Base-by-base conservation (phyloP, 1,140 invertebrate genomes). In the Drosophila bocqueti region DNA sequence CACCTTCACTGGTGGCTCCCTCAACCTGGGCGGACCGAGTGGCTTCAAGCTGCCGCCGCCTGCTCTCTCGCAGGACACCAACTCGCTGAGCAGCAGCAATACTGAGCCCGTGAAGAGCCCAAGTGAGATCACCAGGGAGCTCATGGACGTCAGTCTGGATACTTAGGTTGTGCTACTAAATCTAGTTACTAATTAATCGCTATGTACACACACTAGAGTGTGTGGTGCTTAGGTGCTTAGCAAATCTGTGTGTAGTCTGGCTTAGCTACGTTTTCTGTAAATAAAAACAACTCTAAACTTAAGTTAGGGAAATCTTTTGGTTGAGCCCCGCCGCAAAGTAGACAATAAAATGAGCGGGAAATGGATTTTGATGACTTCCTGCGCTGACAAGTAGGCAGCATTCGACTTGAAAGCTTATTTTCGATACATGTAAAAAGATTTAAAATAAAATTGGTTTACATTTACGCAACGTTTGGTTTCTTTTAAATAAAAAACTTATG, bases 111-210 rank as follows among this genome's bases (percentile, higher is more conserved):
- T 36, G 26, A 59, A 87, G 71, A 84, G 60, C 79, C 50, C 64
- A 46, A 59, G 72, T 64, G 83, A 92, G 60, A 83, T 92, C 42
- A 92, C 91, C 29, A 89, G 80, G 73, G 91, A 92, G 55, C 78
- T 92, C 11, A 89, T 89, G 91, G 82, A 92, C 43, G 91, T 92
- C 57, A 92, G 86, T 67, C 47, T 92, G 58, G 91, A 90, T 54
- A 58, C 61, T 55, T 87, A 87, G 72, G 26, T 74, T 73, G 66
- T 79, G 63, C 29, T 46, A 21, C 11, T 29, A 55, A 40, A 21
- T 62, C 26, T 69, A 78, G 75, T 62, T 69, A 60, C 34, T 61
- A 62, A 34, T 77, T 57, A 29, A 42, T 24, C 15, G 8, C 18
- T 31, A 11, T 47, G 15, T 29, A 16, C 9, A 24, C 9, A 29